Conservation (phyloP, 1,140 invertebrate species). For the Yoshiicerus persimilis region DNA sequence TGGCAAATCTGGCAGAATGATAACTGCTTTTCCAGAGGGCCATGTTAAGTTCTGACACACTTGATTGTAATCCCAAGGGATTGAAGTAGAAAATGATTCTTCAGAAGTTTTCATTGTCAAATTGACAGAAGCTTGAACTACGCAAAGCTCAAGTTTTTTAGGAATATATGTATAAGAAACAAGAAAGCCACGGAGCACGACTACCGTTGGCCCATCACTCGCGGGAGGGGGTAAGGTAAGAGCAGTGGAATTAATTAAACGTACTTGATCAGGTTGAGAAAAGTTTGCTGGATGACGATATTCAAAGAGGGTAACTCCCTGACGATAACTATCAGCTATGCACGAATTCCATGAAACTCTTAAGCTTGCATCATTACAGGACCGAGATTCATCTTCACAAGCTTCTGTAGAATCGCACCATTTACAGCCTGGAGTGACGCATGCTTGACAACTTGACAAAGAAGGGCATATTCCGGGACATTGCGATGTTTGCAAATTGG, state of each 20-base stretch:
- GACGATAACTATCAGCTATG: conserved; percentile 69
- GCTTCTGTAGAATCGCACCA: conserved; percentile 39
- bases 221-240: conserved; percentile 1
- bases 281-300: conserved; percentile 83
- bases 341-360: conserved; percentile 57
- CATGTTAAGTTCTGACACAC: conserved; percentile 51
- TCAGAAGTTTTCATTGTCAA: conserved; percentile 32
- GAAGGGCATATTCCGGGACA: conserved; percentile 87
- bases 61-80: conserved; percentile 30
- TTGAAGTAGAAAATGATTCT: conserved; percentile 28
- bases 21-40: conserved; percentile 62
- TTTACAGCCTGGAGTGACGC: conserved; percentile 58
- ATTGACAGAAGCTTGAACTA: conserved; percentile 34
- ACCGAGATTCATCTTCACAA: conserved; percentile 19
- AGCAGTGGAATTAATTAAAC: conserved; percentile 39
- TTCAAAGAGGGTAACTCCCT: conserved; percentile 83
- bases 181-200: conserved; percentile 33
- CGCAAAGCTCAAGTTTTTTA: conserved; percentile 44
- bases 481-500: conserved; percentile 79
- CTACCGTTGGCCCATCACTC: not conserved
- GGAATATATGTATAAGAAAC: not conserved
- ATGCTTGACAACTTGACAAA: conserved; percentile 83
- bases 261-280: conserved; percentile 65
- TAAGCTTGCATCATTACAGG: conserved; percentile 50
- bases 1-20: conserved; percentile 56